A percentile compares a stretch with the other conserved stretches of the same genome.
Conservation (phyloP, 2,797 vertebrate genomes). For the Ptychadena robeensis region DNA sequence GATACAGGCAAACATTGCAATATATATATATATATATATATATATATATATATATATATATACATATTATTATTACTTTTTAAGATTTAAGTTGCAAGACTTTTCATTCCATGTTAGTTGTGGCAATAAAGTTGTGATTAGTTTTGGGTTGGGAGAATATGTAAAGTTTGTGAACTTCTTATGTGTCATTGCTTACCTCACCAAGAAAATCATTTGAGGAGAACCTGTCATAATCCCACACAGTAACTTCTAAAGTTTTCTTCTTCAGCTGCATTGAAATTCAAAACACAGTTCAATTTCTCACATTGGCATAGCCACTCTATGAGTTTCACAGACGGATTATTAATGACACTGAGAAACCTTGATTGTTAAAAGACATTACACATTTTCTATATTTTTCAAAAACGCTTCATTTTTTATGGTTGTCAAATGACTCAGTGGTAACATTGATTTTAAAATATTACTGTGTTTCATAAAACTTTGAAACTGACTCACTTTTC, state of each 20-base stretch:
- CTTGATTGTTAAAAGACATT: background rate
- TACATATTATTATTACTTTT: too few relatives aligned
- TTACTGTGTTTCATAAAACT: background rate
- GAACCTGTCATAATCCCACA: slow-evolving; percentile 98
- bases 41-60: too few relatives aligned
- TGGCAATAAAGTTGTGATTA: too few relatives aligned
- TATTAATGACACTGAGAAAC: background rate
- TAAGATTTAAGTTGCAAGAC: too few relatives aligned
- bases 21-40: background rate
- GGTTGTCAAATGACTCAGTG: background rate
- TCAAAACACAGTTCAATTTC: slow-evolving; percentile 62
- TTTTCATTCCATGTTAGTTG: too few relatives aligned
- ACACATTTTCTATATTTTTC: background rate
- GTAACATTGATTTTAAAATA: background rate
- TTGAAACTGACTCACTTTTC: too few relatives aligned
- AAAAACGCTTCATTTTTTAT: background rate
- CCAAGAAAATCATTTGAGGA: slow-evolving; percentile 98
- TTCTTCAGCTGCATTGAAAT: slow-evolving; percentile 89
- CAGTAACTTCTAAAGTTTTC: slow-evolving; percentile 97
- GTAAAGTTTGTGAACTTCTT: background rate
- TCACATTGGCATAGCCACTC: background rate
- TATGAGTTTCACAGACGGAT: background rate
- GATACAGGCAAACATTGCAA: background rate
- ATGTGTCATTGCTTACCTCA: slow-evolving; percentile 77
- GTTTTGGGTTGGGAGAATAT: background rate